Conservation (phyloP, 2,797 vertebrate species). For the Vireo griseus region DNA sequence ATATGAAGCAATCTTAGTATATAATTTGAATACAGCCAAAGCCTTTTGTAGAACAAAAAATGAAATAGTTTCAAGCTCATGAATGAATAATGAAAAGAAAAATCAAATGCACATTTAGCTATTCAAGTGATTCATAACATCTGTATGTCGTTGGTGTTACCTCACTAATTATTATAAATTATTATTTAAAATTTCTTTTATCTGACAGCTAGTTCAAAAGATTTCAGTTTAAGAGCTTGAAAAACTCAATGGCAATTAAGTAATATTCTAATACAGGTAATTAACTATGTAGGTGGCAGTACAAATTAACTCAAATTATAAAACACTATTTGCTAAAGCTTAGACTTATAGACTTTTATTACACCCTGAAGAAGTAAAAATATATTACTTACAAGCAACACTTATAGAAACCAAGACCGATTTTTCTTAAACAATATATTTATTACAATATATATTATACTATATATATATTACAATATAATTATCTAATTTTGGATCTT, state of each 20-base stretch:
- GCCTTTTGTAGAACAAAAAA: background rate
- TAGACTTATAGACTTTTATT: background rate
- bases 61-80: background rate
- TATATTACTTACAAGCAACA: background rate
- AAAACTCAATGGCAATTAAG: conserved; percentile 21
- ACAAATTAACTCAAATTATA: background rate
- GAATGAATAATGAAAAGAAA: background rate
- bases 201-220: conserved; percentile 7
- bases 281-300: background rate
- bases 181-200: conserved; percentile 12
- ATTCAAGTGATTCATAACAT: background rate
- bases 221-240: conserved; percentile 1
- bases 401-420: background rate
- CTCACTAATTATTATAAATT: conserved; percentile 5
- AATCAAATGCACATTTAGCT: background rate
- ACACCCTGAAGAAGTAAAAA: background rate
- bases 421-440: background rate
- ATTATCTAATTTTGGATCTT: background rate
- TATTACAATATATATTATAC: too few species aligned
- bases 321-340: background rate
- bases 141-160: background rate
- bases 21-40: background rate
- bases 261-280: conserved; percentile 16
- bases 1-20: background rate
- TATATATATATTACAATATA: too few species aligned